These are phyloP conservation scores for Trichonephila clavata DNA, from an alignment of 1,140 invertebrate genomes.

Conservation along the genomic window DNA sequence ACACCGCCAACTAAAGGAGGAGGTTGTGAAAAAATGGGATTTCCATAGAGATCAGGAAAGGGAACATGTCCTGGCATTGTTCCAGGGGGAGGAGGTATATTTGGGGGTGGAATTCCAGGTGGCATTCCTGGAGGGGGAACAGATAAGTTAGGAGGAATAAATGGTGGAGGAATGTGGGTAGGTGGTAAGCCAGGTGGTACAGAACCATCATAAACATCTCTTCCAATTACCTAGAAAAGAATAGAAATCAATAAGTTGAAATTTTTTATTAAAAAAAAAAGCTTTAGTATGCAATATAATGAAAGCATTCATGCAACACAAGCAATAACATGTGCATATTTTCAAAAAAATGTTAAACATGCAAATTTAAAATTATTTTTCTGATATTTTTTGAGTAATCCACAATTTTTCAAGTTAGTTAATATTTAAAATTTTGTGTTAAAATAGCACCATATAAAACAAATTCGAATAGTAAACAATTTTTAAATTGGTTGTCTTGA, in stretches of 20 bases:
- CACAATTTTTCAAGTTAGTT: too few relatives aligned
- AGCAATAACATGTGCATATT: too few relatives aligned
- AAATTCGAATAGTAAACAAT: too few relatives aligned
- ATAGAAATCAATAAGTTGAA: neutral
- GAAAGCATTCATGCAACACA: too few relatives aligned
- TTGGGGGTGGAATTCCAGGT: constrained; percentile 81
- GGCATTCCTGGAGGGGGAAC: constrained; percentile 84
- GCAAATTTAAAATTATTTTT: too few relatives aligned
- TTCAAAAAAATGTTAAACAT: too few relatives aligned
- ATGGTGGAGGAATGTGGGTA: constrained; percentile 76
- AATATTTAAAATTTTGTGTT: too few relatives aligned
- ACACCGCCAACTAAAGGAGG: constrained; percentile 57
- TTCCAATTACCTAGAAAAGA: constrained; percentile 86
- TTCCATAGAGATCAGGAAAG: constrained; percentile 61
- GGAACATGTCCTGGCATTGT: constrained; percentile 77
- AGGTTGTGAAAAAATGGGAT: constrained; percentile 67
- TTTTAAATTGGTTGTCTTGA: too few relatives aligned
- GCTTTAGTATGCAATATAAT: too few relatives aligned
- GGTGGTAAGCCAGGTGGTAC: constrained; percentile 73
- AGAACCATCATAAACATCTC: constrained; percentile 88
- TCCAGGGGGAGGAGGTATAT: constrained; percentile 81
- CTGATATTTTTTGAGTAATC: too few relatives aligned
- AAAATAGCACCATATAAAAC: too few relatives aligned
- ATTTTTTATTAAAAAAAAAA: neutral
- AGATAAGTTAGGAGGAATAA: constrained; percentile 79